Base-by-base conservation (phyloP, 1,140 invertebrate genomes). In the Probaryconus sp. region DNA sequence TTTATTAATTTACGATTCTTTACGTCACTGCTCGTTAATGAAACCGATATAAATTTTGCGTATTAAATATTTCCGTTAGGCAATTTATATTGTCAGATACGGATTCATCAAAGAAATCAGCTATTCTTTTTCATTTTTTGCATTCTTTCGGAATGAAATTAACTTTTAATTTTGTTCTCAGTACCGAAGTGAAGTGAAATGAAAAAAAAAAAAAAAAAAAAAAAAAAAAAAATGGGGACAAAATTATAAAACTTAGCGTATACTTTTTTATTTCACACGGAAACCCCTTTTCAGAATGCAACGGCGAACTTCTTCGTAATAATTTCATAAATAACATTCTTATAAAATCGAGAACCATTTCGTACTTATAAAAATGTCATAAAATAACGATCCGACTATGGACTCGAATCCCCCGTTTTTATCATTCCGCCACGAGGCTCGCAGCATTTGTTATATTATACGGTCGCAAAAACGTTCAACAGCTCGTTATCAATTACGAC, bases 401-500 rank as follows among this genome's bases (percentile, higher is more conserved):
- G 31, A 63, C 17, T 38, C 35, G 58, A 35, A 58, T 64, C 56
- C 17, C n/a, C 10, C 30, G 58, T 75, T 69, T 60, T 75, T 75
- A 51, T 65, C 51, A 53, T 55, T 24, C 11, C 40, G 17, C 33
- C 14, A 17, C 13, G 45, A 45, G 42, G 28, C 11, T 13, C 42
- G 42, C 18, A 45, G 20, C 60, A 51, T 75, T 75, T 60, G 58
- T 69, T 65, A 65, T 47, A 42, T 24, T 40, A 31, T 42, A 43
- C 16, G 64, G 24, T 31, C 30, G 60, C 33, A 69, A 64, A 60
- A 70, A 61, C 38, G n/a, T 37, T 45, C 30, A 60, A 69, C 60
- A 45, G 55, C 51, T 61, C 67, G 60, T 76, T 76, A 70, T 76
- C 73, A 76, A 70, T 70, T 70, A 76, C 61, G 33, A 70, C 50